phyloP scores from a whole-genome alignment of 1,140 invertebrate genomes.

The Orius laevigatus region DNA sequence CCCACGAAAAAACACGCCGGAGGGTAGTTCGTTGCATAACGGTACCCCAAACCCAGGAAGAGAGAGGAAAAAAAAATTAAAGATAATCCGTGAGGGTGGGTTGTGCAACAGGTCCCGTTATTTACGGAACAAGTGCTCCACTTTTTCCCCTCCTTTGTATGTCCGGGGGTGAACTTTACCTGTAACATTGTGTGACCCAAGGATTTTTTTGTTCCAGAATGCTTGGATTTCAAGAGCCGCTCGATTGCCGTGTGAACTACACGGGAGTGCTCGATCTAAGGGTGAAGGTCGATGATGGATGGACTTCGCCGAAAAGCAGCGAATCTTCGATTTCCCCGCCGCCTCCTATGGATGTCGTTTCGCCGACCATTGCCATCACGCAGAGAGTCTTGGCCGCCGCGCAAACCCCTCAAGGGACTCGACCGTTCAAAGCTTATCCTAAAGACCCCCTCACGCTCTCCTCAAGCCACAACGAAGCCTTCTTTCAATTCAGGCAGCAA shows the following conservation, averaged over 20 bases:
- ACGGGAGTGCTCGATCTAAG: slow-evolving; percentile 3
- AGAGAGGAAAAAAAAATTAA: too few species aligned
- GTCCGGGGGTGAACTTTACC: too few species aligned
- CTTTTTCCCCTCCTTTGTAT: too few species aligned
- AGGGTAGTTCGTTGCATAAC: too few species aligned
- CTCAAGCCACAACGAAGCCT: slow-evolving; percentile 39
- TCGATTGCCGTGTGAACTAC: slow-evolving; percentile 2
- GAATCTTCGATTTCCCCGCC: background rate
- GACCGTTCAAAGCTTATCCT: slow-evolving; percentile 56
- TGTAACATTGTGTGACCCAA: too few species aligned
- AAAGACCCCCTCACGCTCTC: slow-evolving; percentile 44
- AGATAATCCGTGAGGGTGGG: too few species aligned
- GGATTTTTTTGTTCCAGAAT: background rate
- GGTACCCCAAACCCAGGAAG: too few species aligned
- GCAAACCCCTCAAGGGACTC: slow-evolving; percentile 20
- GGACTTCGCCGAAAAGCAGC: background rate
- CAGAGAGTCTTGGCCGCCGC: slow-evolving; percentile 13
- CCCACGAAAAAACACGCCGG: too few species aligned
- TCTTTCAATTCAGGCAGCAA: slow-evolving; percentile 43
- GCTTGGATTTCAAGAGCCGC: slow-evolving; percentile 8
- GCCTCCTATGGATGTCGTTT: background rate
- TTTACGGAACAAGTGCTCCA: too few species aligned
- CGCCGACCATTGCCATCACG: slow-evolving; percentile 8
- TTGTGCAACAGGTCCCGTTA: too few species aligned
- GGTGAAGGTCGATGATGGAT: background rate